Percentiles rank a stretch among this genome's conserved stretches.
Conservation (phyloP, 2,797 vertebrate species). For the Margarornis squamiger region DNA sequence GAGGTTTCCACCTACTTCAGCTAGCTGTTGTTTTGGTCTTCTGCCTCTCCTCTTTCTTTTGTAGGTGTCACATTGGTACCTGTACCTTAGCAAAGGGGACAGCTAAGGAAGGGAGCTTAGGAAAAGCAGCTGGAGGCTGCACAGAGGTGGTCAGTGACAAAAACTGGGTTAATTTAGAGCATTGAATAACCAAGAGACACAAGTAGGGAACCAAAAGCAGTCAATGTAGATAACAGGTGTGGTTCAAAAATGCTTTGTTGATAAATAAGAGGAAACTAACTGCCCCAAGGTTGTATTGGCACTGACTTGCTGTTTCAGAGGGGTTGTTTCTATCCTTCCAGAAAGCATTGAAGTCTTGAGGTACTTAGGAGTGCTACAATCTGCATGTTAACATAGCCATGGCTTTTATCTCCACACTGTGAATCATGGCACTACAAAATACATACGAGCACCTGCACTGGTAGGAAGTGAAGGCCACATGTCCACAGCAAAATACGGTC, state of each 20-base stretch:
- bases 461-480: background rate
- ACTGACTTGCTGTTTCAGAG: background rate
- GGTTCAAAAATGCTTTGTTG: background rate
- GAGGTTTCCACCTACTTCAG: background rate
- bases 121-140: background rate
- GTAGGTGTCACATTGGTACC: accelerated
- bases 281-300: background rate
- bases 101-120: background rate
- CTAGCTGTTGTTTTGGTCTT: background rate
- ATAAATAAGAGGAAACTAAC: background rate
- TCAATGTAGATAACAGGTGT: accelerated
- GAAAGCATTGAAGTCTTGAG: background rate
- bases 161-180: background rate
- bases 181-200: background rate
- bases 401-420: background rate
- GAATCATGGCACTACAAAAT: background rate
- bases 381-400: background rate
- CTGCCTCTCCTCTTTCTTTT: background rate
- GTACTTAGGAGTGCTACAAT: background rate
- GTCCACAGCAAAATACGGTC: background rate
- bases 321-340: background rate
- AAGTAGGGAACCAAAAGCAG: background rate
- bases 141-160: background rate
- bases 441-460: accelerated
- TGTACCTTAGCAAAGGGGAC: background rate